phyloP scores from a whole-genome alignment of 2,797 vertebrate species.

The Apodemus agrarius region DNA sequence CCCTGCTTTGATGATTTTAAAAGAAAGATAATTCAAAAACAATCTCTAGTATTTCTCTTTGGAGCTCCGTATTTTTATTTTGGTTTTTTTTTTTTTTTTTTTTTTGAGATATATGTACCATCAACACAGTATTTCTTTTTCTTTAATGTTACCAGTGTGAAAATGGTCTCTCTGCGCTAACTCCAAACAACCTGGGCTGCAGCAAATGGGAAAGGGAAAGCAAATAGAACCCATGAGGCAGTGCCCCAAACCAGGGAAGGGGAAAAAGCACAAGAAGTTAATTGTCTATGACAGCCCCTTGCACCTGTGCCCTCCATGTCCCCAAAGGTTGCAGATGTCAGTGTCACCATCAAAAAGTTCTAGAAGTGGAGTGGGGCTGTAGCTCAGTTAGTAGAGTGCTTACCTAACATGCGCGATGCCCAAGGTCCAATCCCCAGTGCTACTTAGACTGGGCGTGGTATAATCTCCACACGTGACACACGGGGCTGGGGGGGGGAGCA shows the following conservation, averaged over 20 bases:
- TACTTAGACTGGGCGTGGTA: background rate
- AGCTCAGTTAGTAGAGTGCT: background rate
- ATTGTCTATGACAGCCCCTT: background rate
- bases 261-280: background rate
- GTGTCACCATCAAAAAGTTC: conserved; percentile 28
- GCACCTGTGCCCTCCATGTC: background rate
- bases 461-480: background rate
- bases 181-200: background rate
- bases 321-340: background rate
- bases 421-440: background rate
- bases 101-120: background rate
- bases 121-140: background rate
- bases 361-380: background rate
- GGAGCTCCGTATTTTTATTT: background rate
- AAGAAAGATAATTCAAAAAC: conserved; percentile 27
- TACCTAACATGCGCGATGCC: background rate
- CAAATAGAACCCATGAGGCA: background rate
- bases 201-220: background rate
- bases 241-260: background rate
- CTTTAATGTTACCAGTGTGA: background rate
- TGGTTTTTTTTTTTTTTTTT: background rate
- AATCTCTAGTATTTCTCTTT: background rate
- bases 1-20: background rate
- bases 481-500: too few species aligned
- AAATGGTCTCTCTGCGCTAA: background rate